Evolutionary conservation across 2,888 invertebrate genomes (phyloP).

Genomic region (Drosophila monieri): DNA sequence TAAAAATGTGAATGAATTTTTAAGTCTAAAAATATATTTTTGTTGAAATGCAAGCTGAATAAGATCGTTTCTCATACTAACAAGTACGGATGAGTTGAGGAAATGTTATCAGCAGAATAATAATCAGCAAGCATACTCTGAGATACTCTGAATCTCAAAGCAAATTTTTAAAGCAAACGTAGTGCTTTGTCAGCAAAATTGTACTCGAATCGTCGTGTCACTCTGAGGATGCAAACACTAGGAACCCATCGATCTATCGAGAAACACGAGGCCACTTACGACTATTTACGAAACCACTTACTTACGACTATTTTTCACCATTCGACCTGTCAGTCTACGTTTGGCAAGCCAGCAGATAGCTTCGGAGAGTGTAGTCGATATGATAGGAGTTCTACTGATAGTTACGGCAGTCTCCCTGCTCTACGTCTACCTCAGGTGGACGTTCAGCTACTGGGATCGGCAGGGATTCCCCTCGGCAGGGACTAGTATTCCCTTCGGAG

Average conservation of each 20-base stretch:
- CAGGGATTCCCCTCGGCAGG: constrained; percentile 86
- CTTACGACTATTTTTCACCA: too few relatives aligned
- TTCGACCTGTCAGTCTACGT: neutral
- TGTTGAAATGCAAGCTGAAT: too few relatives aligned
- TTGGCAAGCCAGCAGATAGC: neutral
- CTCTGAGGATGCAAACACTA: constrained; percentile 13
- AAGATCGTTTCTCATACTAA: too few relatives aligned
- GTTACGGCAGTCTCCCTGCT: constrained; percentile 27
- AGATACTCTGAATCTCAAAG: too few relatives aligned
- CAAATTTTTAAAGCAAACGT: neutral
- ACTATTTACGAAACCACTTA: too few relatives aligned
- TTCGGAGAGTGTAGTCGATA: neutral
- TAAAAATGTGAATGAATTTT: neutral
- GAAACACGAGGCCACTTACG: constrained; percentile 8
- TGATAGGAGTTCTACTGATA: neutral
- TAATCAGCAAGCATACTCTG: too few relatives aligned
- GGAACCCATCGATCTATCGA: neutral
- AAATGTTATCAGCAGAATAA: too few relatives aligned
- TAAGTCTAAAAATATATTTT: too few relatives aligned
- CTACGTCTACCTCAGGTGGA: constrained; percentile 69
- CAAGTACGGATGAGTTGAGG: too few relatives aligned
- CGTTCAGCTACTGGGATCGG: constrained; percentile 85
- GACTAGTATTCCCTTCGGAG: constrained; percentile 87
- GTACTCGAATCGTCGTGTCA: constrained; percentile 3
- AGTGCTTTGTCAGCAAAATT: neutral